Evolutionary conservation across 2,113 vertebrate genomes (phyloP).

Genomic region (Petrocephalus zakoni): DNA sequence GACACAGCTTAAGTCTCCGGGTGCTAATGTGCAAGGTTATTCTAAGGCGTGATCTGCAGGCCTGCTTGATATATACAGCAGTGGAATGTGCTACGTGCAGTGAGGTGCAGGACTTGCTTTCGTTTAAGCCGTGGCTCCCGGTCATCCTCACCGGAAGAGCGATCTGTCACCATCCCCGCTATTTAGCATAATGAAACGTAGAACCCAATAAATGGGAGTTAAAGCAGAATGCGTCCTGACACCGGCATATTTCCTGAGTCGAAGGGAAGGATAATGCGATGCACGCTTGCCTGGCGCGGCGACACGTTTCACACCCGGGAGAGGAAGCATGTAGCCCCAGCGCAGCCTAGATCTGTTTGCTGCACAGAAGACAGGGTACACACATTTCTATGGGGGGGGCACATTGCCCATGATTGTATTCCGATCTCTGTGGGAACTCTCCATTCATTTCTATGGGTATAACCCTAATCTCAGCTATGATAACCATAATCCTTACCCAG

Average conservation of each 20-base stretch:
- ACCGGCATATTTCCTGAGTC: conserved; percentile 48
- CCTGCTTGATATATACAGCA: background rate
- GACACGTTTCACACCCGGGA: conserved; percentile 45
- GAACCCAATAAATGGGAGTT: conserved; percentile 55
- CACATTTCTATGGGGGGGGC: no score
- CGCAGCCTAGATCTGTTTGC: no score
- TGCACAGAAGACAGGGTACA: no score
- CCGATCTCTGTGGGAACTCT: no score
- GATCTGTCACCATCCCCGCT: conserved; percentile 24
- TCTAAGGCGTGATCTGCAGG: background rate
- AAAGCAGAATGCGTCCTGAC: conserved; percentile 52
- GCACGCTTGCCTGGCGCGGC: conserved; percentile 52
- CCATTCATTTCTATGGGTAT: no score
- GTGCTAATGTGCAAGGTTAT: background rate
- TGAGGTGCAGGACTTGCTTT: conserved; percentile 18
- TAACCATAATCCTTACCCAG: no score
- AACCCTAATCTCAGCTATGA: no score
- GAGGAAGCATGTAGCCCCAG: conserved; percentile 38
- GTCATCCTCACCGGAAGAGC: conserved; percentile 33
- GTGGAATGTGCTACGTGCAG: background rate
- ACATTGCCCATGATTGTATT: no score
- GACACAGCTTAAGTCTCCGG: background rate
- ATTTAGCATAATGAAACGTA: conserved; percentile 63
- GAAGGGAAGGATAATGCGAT: conserved; percentile 50
- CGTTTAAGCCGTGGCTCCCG: conserved; percentile 32